Evolutionary conservation across 2,113 vertebrate species (phyloP).

Genomic region (Myotis lucifugus): DNA sequence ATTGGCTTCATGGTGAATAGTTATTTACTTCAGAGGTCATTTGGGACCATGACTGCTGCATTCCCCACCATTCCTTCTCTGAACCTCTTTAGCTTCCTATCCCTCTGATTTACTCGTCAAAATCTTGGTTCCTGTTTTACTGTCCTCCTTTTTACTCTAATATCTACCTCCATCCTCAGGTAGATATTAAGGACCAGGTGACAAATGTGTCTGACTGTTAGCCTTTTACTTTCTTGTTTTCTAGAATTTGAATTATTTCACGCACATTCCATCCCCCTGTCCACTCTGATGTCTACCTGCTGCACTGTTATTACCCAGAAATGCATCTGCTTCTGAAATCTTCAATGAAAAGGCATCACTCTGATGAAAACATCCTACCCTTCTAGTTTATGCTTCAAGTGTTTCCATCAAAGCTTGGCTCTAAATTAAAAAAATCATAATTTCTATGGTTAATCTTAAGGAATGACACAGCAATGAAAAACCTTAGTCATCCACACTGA

Average conservation of each 20-base stretch:
- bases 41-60: background rate
- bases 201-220: background rate
- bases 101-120: background rate
- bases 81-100: background rate
- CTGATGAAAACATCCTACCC: background rate
- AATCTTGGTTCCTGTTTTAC: background rate
- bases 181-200: background rate
- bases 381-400: background rate
- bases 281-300: background rate
- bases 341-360: background rate
- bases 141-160: background rate
- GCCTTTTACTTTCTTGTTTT: background rate
- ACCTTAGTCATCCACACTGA: background rate
- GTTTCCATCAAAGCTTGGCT: background rate
- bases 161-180: background rate
- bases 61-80: background rate
- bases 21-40: background rate
- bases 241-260: background rate
- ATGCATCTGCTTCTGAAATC: background rate
- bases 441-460: background rate
- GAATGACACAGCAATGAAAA: background rate
- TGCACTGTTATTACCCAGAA: background rate
- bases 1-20: background rate
- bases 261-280: background rate
- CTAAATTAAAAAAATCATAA: background rate